Evolutionary conservation across 2,888 invertebrate genomes (phyloP).

Genomic region (Lissocephala sabroskyi): DNA sequence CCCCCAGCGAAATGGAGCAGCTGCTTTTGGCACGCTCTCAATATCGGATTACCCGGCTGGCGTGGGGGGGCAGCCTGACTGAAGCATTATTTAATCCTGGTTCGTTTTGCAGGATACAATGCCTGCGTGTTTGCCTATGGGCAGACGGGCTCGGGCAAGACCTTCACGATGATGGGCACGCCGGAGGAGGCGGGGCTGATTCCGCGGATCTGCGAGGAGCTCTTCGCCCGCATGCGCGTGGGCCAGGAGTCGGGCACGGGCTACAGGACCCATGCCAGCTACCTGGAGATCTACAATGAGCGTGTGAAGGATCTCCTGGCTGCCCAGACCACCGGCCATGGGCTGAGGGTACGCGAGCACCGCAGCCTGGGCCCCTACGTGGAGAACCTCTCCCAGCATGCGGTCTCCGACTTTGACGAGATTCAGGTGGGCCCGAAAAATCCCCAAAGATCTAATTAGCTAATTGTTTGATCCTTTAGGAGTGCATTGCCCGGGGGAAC

Average conservation of each 20-base stretch:
- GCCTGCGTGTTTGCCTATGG: constrained; percentile 94
- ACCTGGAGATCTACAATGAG: constrained; percentile 90
- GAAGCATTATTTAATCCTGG: constrained; percentile 20
- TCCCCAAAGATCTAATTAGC: background rate
- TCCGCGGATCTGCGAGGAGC: constrained; percentile 87
- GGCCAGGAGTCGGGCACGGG: constrained; percentile 87
- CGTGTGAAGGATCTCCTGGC: constrained; percentile 82
- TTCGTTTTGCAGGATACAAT: constrained; percentile 80
- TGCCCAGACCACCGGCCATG: constrained; percentile 77
- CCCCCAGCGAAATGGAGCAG: constrained; percentile 57
- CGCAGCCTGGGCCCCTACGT: constrained; percentile 88
- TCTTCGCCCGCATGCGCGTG: constrained; percentile 86
- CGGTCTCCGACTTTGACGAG: constrained; percentile 89
- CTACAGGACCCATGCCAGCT: constrained; percentile 89
- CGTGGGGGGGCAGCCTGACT: no score
- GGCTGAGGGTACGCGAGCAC: constrained; percentile 85
- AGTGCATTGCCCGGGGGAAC: constrained; percentile 86
- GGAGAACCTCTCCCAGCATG: constrained; percentile 87
- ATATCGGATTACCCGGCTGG: constrained; percentile 51
- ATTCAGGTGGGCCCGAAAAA: constrained; percentile 79
- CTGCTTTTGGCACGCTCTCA: constrained; percentile 60
- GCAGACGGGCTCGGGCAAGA: constrained; percentile 93
- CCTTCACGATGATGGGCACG: constrained; percentile 92
- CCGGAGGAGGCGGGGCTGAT: constrained; percentile 87
- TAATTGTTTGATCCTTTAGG: constrained; percentile 72